Conservation (phyloP, 2,888 invertebrate species). For the Sialis fuliginosa region DNA sequence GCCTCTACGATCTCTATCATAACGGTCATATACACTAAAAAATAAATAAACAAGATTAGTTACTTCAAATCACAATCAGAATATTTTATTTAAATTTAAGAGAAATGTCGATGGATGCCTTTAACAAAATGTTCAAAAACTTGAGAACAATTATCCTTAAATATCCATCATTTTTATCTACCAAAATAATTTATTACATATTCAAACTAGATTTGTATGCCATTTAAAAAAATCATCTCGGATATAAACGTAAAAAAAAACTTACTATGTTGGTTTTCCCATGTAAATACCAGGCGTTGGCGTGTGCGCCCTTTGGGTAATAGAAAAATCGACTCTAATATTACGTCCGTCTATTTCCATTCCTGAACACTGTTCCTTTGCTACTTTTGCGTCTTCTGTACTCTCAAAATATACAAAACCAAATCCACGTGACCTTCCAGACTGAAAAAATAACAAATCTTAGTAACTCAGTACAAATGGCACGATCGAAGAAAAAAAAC, state of each 20-base stretch:
- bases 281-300: slow-evolving; percentile 96
- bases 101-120: slow-evolving; percentile 16
- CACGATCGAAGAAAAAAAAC: slow-evolving; percentile 7
- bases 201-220: not conserved
- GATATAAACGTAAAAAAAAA: slow-evolving; percentile 9
- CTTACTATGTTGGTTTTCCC: slow-evolving; percentile 77
- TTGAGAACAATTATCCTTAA: not conserved
- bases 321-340: slow-evolving; percentile 90
- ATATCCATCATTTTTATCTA: not conserved
- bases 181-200: not conserved
- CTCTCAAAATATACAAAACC: slow-evolving; percentile 88
- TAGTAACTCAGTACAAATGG: slow-evolving; percentile 8
- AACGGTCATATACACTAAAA: slow-evolving; percentile 26
- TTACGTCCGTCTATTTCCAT: slow-evolving; percentile 87
- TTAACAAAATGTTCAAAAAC: slow-evolving; percentile 12
- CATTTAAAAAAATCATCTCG: not conserved
- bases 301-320: slow-evolving; percentile 89
- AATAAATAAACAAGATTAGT: no score
- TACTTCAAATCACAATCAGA: slow-evolving; percentile 15
- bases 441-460: slow-evolving; percentile 34
- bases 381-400: slow-evolving; percentile 75
- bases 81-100: slow-evolving; percentile 3
- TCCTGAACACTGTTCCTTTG: slow-evolving; percentile 85
- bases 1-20: slow-evolving; percentile 30
- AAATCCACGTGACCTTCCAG: slow-evolving; percentile 87